Evolutionary conservation across 1,140 invertebrate species (phyloP).

Genomic region (Drosophila busckii): DNA sequence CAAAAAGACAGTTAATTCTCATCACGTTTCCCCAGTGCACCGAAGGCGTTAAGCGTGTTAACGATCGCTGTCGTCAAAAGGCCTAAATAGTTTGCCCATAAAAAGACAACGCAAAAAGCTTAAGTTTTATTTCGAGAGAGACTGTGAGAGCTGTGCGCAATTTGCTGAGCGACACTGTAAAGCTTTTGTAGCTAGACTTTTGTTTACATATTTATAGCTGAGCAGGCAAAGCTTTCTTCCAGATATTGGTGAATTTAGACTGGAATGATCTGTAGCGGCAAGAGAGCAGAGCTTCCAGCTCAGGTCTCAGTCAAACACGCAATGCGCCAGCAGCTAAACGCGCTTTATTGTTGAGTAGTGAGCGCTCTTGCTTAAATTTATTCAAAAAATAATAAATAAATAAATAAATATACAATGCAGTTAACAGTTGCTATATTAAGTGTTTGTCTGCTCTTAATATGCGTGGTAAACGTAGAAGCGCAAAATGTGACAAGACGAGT

Average conservation of each 20-base stretch:
- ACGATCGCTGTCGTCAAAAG: conserved; percentile 33
- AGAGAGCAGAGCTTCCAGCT: not conserved
- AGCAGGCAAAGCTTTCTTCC: conserved; percentile 6
- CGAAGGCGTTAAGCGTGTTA: conserved; percentile 19
- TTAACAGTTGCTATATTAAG: not conserved
- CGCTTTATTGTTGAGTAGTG: conserved; percentile 21
- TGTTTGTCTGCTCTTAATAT: conserved; percentile 15
- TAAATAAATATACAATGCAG: conserved; percentile 16
- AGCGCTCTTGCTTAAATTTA: not conserved
- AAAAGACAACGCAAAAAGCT: too few relatives aligned
- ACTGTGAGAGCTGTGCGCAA: not conserved
- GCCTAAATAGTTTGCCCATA: too few relatives aligned
- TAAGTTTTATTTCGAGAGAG: too few relatives aligned
- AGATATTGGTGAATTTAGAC: conserved; percentile 16
- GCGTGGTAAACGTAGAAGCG: too few relatives aligned
- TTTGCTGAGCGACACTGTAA: not conserved
- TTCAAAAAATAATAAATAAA: not conserved
- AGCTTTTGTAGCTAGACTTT: conserved; percentile 7
- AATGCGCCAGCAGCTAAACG: conserved; percentile 48
- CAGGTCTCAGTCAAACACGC: conserved; percentile 36
- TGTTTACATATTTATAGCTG: conserved; percentile 8
- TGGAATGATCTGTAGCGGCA: too few relatives aligned
- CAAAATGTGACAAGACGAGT: too few relatives aligned
- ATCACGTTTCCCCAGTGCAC: conserved; percentile 30
- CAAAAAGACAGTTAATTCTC: conserved; percentile 14